Evolutionary conservation across 2,113 vertebrate species (phyloP).

Genomic region (Tonatia bakeri): DNA sequence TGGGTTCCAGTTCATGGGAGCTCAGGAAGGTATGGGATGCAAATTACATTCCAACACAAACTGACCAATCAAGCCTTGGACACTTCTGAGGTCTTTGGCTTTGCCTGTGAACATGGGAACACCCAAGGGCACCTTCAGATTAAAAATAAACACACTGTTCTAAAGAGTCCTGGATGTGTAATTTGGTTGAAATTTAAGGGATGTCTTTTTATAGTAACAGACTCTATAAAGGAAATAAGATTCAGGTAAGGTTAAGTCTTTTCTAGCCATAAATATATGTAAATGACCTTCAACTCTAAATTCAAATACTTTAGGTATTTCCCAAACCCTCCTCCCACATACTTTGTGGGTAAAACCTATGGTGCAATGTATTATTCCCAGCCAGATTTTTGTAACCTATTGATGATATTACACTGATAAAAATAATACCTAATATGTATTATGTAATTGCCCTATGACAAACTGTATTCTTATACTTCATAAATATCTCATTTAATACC

Average conservation of each 20-base stretch:
- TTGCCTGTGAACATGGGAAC: slow-evolving; percentile 53
- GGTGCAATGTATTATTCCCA: not conserved
- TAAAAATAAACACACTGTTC: slow-evolving; percentile 66
- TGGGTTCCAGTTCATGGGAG: slow-evolving; percentile 58
- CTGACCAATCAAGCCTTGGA: slow-evolving; percentile 33
- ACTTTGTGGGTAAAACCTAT: not conserved
- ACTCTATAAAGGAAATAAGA: slow-evolving; percentile 59
- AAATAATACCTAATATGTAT: not conserved
- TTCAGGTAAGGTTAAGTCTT: slow-evolving; percentile 57
- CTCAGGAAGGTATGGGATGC: slow-evolving; percentile 56
- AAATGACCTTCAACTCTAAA: slow-evolving; percentile 29
- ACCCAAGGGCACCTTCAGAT: slow-evolving; percentile 71
- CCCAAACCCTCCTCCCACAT: not conserved
- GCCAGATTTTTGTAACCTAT: not conserved
- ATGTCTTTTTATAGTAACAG: slow-evolving; percentile 64
- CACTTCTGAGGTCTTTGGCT: slow-evolving; percentile 52
- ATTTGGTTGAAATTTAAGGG: slow-evolving; percentile 68
- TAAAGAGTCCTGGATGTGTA: slow-evolving; percentile 51
- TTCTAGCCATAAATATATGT: not conserved
- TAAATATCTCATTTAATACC: not conserved
- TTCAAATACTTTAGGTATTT: not conserved
- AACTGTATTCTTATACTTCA: not conserved
- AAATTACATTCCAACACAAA: slow-evolving; percentile 62
- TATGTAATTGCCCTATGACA: not conserved
- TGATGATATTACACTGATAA: slow-evolving; percentile 8